Conservation (phyloP, 2,888 invertebrate genomes). For the Morpho deidamia region DNA sequence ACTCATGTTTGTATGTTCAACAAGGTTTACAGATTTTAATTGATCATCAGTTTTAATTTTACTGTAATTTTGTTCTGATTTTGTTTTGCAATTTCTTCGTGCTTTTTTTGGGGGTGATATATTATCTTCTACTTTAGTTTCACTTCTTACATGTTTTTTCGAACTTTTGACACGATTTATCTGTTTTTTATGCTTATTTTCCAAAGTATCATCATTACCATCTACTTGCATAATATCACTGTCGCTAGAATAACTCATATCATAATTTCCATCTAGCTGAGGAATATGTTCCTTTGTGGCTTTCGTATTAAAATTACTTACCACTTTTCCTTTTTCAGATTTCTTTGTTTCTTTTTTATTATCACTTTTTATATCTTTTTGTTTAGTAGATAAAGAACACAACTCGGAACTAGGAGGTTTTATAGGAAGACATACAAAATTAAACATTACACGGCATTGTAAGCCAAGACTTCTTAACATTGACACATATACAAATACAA, state of each 20-base stretch:
- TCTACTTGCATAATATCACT: constrained; percentile 50
- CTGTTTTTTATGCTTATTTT: constrained; percentile 36
- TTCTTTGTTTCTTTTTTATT: constrained; percentile 22
- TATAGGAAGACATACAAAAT: constrained; percentile 86
- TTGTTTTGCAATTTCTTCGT: constrained; percentile 30
- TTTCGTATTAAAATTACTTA: constrained; percentile 28
- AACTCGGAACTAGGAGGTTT: constrained; percentile 82
- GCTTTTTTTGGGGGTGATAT: constrained; percentile 56
- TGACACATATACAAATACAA: constrained; percentile 86
- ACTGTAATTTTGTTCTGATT: background rate
- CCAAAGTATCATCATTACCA: constrained; percentile 48
- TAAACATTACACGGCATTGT: constrained; percentile 88
- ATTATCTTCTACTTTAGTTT: constrained; percentile 32
- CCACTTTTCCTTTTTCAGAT: constrained; percentile 26
- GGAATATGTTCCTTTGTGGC: constrained; percentile 46
- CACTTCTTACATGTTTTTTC: constrained; percentile 28
- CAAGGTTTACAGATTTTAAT: background rate
- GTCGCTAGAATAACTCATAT: constrained; percentile 36
- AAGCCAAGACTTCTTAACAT: constrained; percentile 89
- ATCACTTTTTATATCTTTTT: constrained; percentile 38
- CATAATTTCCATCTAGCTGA: constrained; percentile 78
- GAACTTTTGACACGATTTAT: constrained; percentile 34
- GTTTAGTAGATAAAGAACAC: constrained; percentile 76
- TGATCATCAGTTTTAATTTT: background rate
- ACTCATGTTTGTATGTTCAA: background rate